phyloP scores from a whole-genome alignment of 1,140 invertebrate species.

The Drosophila nannoptera region DNA sequence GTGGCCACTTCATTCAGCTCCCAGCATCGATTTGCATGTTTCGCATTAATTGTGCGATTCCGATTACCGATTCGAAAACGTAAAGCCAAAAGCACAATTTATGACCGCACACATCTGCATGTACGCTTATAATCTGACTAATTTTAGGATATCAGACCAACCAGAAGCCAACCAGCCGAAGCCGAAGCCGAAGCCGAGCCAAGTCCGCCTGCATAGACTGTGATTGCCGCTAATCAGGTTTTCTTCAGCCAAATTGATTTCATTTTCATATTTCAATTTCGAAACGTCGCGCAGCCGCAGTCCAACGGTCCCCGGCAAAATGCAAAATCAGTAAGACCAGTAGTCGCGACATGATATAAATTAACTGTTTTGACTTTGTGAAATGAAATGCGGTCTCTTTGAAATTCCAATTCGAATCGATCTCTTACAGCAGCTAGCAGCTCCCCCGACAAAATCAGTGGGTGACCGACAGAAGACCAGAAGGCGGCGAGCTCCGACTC shows the following conservation, averaged over 20 bases:
- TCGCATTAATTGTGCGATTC: constrained; percentile 46
- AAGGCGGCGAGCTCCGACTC: background rate
- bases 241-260: constrained; percentile 68
- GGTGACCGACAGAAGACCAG: constrained; percentile 20
- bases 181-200: constrained; percentile 20
- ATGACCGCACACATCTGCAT: constrained; percentile 60
- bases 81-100: constrained; percentile 58
- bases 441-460: constrained; percentile 23
- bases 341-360: constrained; percentile 79
- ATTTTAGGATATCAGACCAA: constrained; percentile 48
- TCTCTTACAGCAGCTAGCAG: constrained; percentile 53
- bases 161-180: constrained; percentile 1
- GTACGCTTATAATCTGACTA: constrained; percentile 72
- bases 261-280: constrained; percentile 78
- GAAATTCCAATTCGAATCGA: constrained; percentile 72
- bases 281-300: constrained; percentile 41
- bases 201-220: constrained; percentile 45
- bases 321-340: constrained; percentile 79
- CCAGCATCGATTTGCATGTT: constrained; percentile 41
- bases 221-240: constrained; percentile 68
- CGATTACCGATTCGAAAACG: constrained; percentile 46
- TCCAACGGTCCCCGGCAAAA: constrained; percentile 45
- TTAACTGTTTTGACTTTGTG: constrained; percentile 79
- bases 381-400: constrained; percentile 77
- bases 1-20: constrained; percentile 54